These are phyloP conservation scores for Aegypius monachus DNA, from an alignment of 2,113 vertebrate genomes.

Conservation along the genomic window DNA sequence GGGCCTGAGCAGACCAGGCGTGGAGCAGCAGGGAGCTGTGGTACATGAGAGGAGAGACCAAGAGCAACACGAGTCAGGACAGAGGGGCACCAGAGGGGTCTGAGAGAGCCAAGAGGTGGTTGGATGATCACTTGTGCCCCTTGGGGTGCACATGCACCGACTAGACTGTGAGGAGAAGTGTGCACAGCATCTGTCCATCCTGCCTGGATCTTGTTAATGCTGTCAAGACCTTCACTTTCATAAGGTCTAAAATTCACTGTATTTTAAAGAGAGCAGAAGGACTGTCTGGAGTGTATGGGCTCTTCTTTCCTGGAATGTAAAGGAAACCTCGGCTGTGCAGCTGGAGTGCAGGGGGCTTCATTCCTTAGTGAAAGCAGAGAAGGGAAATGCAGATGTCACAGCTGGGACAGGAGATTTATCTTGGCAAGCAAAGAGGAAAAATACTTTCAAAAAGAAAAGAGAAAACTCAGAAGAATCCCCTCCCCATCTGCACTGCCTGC, in stretches of 20 bases:
- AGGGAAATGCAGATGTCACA: slow-evolving; percentile 74
- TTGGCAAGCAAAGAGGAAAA: slow-evolving; percentile 79
- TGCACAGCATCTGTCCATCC: not conserved
- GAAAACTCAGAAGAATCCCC: slow-evolving; percentile 74
- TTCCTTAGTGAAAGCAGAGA: slow-evolving; percentile 68
- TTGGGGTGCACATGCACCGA: not conserved
- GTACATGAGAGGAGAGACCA: not conserved
- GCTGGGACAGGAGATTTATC: slow-evolving; percentile 73
- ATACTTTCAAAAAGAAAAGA: slow-evolving; percentile 73
- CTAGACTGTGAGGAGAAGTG: not conserved
- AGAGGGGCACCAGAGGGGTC: not conserved
- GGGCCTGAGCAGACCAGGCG: not conserved
- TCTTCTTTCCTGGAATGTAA: slow-evolving; percentile 60
- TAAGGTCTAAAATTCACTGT: slow-evolving; percentile 24
- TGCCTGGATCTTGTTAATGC: slow-evolving; percentile 9
- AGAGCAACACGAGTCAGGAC: not conserved
- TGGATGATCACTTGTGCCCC: not conserved
- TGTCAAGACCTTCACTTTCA: slow-evolving; percentile 23
- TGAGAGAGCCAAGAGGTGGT: not conserved
- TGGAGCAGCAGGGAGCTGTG: not conserved
- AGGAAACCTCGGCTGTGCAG: slow-evolving; percentile 66
- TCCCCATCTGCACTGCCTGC: slow-evolving; percentile 59
- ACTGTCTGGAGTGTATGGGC: slow-evolving; percentile 60
- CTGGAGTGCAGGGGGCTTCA: slow-evolving; percentile 68
- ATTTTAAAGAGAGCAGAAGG: slow-evolving; percentile 55